Percentiles rank a stretch among this genome's conserved stretches.
Conservation (phyloP, 2,113 vertebrate species). For the Elephas maximus region DNA sequence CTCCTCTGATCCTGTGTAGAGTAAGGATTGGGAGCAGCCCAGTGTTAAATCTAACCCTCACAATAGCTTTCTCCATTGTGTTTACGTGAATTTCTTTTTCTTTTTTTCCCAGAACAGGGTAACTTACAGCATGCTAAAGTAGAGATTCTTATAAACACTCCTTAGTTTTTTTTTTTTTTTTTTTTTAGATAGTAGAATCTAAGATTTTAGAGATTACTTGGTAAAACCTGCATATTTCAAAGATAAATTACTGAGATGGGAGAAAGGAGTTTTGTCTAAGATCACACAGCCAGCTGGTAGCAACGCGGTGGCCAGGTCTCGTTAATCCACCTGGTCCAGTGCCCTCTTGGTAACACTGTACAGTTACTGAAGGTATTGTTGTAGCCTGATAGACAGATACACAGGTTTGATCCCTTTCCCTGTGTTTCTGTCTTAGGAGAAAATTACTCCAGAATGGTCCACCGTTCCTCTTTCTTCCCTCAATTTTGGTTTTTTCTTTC, state of each 20-base stretch:
- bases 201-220: rapidly evolving
- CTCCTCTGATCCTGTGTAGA: not conserved
- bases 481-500: not conserved
- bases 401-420: not conserved
- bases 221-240: not conserved
- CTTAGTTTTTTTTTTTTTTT: too few species aligned
- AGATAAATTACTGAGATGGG: not conserved
- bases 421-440: not conserved
- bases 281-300: not conserved
- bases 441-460: not conserved
- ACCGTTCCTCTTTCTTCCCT: not conserved
- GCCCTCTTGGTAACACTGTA: rapidly evolving
- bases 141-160: not conserved
- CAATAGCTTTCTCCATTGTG: not conserved
- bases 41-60: not conserved
- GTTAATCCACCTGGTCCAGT: rapidly evolving
- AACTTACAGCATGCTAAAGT: not conserved
- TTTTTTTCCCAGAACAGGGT: not conserved
- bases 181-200: not conserved
- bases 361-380: not conserved
- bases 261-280: too few species aligned
- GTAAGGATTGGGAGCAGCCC: not conserved
- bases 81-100: not conserved
- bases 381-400: not conserved
- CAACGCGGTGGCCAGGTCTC: rapidly evolving